Evolutionary conservation across 1,140 invertebrate species (phyloP).

Genomic region (Lepidurus apus): DNA sequence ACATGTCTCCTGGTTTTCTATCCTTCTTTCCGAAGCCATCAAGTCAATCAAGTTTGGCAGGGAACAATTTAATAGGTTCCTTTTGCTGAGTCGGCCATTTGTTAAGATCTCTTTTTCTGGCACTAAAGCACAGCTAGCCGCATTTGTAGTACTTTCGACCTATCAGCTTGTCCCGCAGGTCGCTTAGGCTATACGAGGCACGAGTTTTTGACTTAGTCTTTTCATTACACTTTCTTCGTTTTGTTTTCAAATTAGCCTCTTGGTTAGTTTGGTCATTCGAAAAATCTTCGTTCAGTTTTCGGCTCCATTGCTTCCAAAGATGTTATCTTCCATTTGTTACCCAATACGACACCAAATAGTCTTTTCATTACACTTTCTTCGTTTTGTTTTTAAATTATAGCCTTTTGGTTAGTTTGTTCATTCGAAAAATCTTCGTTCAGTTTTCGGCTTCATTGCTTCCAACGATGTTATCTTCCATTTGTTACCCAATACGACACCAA

Average conservation of each 20-base stretch:
- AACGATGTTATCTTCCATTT: slow-evolving; percentile 11
- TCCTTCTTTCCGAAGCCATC: background rate
- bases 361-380: background rate
- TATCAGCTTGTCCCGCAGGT: background rate
- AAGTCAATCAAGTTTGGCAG: background rate
- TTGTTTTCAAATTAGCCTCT: background rate
- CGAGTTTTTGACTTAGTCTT: background rate
- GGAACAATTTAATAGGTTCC: background rate
- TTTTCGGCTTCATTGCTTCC: background rate
- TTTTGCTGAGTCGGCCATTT: background rate
- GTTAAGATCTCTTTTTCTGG: background rate
- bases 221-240: background rate
- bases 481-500: background rate
- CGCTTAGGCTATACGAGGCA: background rate
- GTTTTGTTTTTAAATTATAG: background rate
- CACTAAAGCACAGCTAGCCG: background rate
- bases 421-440: background rate
- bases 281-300: background rate
- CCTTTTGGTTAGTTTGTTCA: background rate
- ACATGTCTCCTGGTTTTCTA: background rate
- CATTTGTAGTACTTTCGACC: background rate
- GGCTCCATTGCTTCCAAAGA: background rate
- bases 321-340: slow-evolving; percentile 12
- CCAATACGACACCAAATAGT: background rate
- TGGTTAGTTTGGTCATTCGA: background rate